phyloP scores from a whole-genome alignment of 2,888 invertebrate genomes.

The Lepidochrysops patricia region DNA sequence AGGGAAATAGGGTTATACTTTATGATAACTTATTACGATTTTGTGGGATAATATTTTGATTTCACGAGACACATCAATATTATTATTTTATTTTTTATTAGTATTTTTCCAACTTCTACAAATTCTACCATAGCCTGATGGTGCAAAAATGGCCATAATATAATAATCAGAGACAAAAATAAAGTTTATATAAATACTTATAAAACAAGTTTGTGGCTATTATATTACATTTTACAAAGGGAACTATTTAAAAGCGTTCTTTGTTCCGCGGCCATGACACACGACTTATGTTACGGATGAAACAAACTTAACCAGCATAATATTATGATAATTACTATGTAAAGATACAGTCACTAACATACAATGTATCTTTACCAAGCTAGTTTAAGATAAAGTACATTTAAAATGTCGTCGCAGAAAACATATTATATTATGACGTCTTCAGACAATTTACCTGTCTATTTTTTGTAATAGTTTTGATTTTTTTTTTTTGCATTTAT shows the following conservation, averaged over 20 bases:
- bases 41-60: no score
- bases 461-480: neutral
- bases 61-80: no score
- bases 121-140: neutral
- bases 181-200: neutral
- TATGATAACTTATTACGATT: no score
- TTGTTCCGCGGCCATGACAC: neutral
- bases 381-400: neutral
- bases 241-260: neutral
- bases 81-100: no score
- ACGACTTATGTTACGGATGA: slow-evolving; percentile 1
- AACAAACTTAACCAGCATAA: neutral
- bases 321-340: neutral
- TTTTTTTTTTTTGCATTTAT: neutral
- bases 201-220: neutral
- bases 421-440: no score
- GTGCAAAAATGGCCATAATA: neutral
- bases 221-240: neutral
- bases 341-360: neutral
- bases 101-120: no score
- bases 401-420: no score
- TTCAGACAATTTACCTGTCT: no score
- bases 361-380: neutral
- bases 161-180: neutral
- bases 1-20: no score